Evolutionary conservation across 2,888 invertebrate genomes (phyloP), one percentile per base, ranked within the genome.

Genomic region (Cephus runcator): DNA sequence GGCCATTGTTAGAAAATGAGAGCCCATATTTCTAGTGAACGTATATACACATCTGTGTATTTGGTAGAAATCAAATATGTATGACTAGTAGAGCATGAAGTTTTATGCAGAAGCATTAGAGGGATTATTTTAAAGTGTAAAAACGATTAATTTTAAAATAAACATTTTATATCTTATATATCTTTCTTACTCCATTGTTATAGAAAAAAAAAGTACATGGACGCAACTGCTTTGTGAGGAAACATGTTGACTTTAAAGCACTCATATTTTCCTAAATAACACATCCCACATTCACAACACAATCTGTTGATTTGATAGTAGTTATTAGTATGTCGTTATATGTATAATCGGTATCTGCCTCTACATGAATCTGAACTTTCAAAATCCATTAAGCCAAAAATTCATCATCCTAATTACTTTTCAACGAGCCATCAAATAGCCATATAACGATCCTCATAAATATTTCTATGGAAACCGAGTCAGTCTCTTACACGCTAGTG

Each of bases 371-470:
- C 23, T 56, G 9, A 56, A 56, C 12, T 34, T 11, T 74, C 11
- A n/a, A 36, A 12, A n/a, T 74, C 34, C 23, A 36, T n/a, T 15
- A 36, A 34, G 6, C 23, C 33, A 73, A 23, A 12, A 73, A 73
- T 73, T 33, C 73, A 73, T 56, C 69, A 35, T 34, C 75, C 33
- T 69, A 75, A 77, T 40, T 40, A 77, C 75, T 77, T 77, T 71
- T 34, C 68, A 75, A 77, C 74, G 71, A 77, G 40, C 77, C 31
- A 77, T 75, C 69, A 75, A 75, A 77, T 75, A 69, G 74, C 73
- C 34, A 76, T 75, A 69, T 69, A 77, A 34, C 34, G 9, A n/a
- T 75, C 75, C 75, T 69, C 75, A 71, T 77, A 77, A 75, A 77
- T 77, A 77, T 77, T 75, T 77, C 35, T 77, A 56, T 71, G 75